Evolutionary conservation across 2,113 vertebrate species (phyloP).

Genomic region (Spea multiplicata): DNA sequence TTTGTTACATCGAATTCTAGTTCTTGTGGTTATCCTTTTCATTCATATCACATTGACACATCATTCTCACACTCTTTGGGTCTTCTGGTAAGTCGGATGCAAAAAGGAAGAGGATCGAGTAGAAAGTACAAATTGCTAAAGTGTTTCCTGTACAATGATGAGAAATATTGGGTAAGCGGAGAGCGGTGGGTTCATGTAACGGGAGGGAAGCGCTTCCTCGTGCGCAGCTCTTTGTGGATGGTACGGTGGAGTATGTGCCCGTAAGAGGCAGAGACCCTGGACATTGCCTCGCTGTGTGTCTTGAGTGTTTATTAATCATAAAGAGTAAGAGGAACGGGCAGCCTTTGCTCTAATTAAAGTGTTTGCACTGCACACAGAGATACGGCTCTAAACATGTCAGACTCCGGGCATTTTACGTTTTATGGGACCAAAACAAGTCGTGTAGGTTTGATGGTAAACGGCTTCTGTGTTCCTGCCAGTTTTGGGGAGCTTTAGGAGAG

Average conservation of each 20-base stretch:
- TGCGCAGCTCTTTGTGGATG: background rate
- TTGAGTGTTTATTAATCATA: conserved; percentile 3
- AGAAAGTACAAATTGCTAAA: conserved; percentile 16
- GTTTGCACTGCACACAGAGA: background rate
- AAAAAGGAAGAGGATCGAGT: conserved; percentile 23
- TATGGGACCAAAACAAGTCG: background rate
- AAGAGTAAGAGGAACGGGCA: background rate
- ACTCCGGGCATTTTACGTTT: background rate
- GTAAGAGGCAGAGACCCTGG: background rate
- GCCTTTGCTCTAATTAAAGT: background rate
- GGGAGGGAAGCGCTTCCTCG: background rate
- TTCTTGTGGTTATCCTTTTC: too few relatives aligned
- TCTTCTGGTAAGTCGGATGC: conserved; percentile 30
- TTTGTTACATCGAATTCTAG: too few relatives aligned
- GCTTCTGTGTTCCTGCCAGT: too few relatives aligned
- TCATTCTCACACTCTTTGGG: conserved; percentile 16
- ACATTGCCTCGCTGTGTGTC: background rate
- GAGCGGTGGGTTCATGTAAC: conserved; percentile 21
- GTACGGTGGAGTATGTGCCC: background rate
- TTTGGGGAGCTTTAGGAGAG: too few relatives aligned
- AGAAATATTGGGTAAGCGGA: conserved; percentile 33
- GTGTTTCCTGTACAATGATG: conserved; percentile 36
- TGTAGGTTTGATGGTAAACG: background rate
- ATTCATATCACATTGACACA: background rate
- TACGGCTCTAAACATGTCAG: background rate